Evolutionary conservation across 1,140 invertebrate genomes (phyloP).

Genomic region (Drosophila quadrilineata): DNA sequence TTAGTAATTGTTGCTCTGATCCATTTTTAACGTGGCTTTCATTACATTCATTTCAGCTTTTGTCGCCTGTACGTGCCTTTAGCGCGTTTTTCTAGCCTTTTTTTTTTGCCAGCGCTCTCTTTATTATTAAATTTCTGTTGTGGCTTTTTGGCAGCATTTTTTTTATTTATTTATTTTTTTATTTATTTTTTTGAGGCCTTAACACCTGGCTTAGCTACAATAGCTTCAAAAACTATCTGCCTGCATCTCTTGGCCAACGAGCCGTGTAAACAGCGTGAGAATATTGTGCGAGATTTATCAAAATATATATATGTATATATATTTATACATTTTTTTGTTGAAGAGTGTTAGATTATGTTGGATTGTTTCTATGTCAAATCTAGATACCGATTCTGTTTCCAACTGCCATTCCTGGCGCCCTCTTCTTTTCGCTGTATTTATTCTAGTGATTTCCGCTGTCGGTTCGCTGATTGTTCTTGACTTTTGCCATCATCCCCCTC

Average conservation of each 20-base stretch:
- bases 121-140: too few species aligned
- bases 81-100: conserved; percentile 33
- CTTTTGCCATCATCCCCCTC: conserved; percentile 58
- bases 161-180: conserved; percentile 31
- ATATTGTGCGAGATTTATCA: conserved; percentile 70
- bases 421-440: conserved; percentile 33
- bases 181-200: conserved; percentile 33
- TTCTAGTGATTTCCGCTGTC: conserved; percentile 72
- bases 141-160: conserved; percentile 5
- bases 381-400: conserved; percentile 38
- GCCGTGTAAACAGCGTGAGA: conserved; percentile 76
- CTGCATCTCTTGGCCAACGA: conserved; percentile 53
- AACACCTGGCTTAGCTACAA: conserved; percentile 47
- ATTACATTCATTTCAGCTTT: conserved; percentile 59
- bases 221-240: conserved; percentile 43
- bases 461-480: conserved; percentile 62
- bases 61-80: conserved; percentile 43
- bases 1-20: conserved; percentile 38
- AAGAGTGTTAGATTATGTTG: background rate
- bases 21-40: conserved; percentile 23
- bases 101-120: too few species aligned
- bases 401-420: conserved; percentile 13
- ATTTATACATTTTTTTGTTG: too few species aligned
- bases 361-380: background rate
- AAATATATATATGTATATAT: too few species aligned